A percentile compares a stretch with the other conserved stretches of the same genome.
phyloP scores from a whole-genome alignment of 2,113 vertebrate species.

The Antidorcas marsupialis region DNA sequence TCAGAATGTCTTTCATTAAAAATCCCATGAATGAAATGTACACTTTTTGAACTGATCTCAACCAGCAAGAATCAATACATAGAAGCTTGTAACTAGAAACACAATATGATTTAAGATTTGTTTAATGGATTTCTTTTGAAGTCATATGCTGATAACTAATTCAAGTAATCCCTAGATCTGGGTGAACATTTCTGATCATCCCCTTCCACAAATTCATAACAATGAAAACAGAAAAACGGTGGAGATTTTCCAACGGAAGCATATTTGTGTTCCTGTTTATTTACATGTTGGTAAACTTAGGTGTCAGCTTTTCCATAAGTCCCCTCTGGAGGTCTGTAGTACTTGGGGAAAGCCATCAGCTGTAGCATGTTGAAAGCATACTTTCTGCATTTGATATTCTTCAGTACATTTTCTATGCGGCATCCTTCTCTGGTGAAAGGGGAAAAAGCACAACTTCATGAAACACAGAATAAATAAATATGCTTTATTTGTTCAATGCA shows the following conservation, averaged over 20 bases:
- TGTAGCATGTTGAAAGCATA: conserved; percentile 99
- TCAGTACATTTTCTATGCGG: conserved; percentile 99
- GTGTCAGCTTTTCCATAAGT: conserved; percentile 98
- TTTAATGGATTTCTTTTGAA: background rate
- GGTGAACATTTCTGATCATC: conserved; percentile 30
- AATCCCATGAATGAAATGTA: background rate
- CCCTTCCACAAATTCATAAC: background rate
- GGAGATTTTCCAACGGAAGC: conserved; percentile 60
- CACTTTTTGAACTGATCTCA: background rate
- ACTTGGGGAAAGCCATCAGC: conserved; percentile 98
- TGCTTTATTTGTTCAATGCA: conserved; percentile 89
- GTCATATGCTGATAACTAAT: background rate
- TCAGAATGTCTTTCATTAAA: background rate
- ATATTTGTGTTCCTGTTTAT: conserved; percentile 72
- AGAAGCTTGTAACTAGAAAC: background rate
- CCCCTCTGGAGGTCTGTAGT: conserved; percentile 96
- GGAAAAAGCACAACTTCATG: conserved; percentile 87
- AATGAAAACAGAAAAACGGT: conserved; percentile 7
- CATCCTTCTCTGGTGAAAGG: conserved; percentile 97
- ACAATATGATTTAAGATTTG: background rate
- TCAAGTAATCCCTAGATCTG: conserved; percentile 47
- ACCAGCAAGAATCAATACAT: background rate
- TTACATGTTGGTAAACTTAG: conserved; percentile 79
- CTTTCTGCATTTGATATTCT: conserved; percentile 98
- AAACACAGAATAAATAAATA: conserved; percentile 88